Evolutionary conservation across 2,888 invertebrate species (phyloP).

Genomic region (Idaea biselata): DNA sequence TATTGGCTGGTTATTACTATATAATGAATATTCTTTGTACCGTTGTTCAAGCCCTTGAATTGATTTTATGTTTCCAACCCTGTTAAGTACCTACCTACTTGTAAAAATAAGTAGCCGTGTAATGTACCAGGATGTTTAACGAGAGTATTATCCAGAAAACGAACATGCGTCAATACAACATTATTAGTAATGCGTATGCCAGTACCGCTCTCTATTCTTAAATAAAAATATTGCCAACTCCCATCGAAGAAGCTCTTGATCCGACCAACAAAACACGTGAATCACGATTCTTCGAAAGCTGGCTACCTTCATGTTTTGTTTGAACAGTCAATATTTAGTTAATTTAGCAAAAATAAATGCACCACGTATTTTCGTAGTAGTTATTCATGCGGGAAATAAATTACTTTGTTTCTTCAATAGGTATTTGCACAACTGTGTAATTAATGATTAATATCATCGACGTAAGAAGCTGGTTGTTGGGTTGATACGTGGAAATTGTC

Average conservation of each 20-base stretch:
- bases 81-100: too few species aligned
- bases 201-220: constrained; percentile 65
- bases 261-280: constrained; percentile 64
- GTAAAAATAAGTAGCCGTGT: not conserved
- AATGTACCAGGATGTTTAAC: not conserved
- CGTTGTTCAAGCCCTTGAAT: too few species aligned
- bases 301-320: constrained; percentile 50
- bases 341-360: constrained; percentile 38
- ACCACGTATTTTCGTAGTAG: constrained; percentile 19
- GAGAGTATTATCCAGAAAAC: not conserved
- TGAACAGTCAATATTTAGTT: constrained; percentile 57
- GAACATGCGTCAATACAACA: constrained; percentile 74
- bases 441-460: not conserved
- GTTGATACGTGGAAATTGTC: not conserved
- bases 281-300: constrained; percentile 66
- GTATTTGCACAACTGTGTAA: not conserved
- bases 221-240: constrained; percentile 66
- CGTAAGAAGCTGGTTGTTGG: not conserved
- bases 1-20: too few species aligned
- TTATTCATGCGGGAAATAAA: constrained; percentile 10
- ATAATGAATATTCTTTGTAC: too few species aligned
- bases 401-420: constrained; percentile 1
- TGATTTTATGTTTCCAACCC: too few species aligned
- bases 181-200: constrained; percentile 34
- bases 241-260: constrained; percentile 37